Evolutionary conservation across 2,113 vertebrate genomes (phyloP).

Genomic region (Dasyprocta punctata): DNA sequence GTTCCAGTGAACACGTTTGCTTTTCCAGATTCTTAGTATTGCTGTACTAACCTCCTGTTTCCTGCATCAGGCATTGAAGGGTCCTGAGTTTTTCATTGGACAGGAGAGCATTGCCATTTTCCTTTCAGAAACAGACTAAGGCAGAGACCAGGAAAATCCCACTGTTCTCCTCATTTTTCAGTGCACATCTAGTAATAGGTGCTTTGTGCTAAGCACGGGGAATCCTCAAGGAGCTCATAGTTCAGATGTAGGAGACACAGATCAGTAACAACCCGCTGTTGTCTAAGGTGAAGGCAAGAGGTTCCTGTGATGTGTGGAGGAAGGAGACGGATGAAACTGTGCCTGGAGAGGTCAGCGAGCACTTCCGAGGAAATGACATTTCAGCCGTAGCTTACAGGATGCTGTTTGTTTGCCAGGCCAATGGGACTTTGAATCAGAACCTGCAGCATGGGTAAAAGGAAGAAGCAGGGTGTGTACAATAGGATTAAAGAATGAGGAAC

Average conservation of each 20-base stretch:
- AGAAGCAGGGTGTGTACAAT: not conserved
- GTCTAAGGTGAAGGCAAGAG: not conserved
- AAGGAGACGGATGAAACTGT: not conserved
- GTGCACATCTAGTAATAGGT: not conserved
- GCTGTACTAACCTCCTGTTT: not conserved
- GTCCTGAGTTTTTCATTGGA: not conserved
- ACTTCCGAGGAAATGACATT: not conserved
- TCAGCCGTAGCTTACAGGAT: not conserved
- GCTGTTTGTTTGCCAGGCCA: not conserved
- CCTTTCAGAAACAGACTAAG: not conserved
- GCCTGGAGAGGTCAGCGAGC: not conserved
- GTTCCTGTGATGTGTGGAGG: not conserved
- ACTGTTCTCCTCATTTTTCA: not conserved
- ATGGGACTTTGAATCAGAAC: not conserved
- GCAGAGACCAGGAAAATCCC: not conserved
- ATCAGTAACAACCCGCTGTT: not conserved
- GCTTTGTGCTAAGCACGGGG: not conserved
- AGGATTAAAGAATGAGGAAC: not conserved
- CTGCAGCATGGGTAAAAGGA: not conserved
- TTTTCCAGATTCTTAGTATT: not conserved
- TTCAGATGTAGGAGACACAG: not conserved
- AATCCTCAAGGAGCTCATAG: not conserved
- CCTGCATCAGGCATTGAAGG: not conserved
- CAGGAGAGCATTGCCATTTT: not conserved
- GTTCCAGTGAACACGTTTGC: not conserved